Base-by-base conservation (phyloP, 1,140 invertebrate genomes). In the Diabrotica virgifera region DNA sequence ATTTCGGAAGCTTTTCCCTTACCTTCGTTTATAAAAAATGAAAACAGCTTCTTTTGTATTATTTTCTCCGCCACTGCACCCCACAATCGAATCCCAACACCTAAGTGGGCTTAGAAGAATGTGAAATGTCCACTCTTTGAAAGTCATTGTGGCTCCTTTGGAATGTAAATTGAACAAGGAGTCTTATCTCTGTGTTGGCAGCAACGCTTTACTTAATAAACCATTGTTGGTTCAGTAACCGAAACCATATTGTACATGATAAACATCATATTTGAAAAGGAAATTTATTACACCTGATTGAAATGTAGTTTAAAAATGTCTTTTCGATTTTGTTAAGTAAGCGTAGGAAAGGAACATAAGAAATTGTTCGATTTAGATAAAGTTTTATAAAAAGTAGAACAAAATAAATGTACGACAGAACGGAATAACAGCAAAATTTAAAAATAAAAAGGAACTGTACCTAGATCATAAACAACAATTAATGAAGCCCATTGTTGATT, bases 141-240 rank as follows among this genome's bases (percentile, higher is more conserved):
- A 52, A 71, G 65, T 71, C 71, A 74, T 72, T 75, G 70, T 74
- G 64, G 68, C 63, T 71, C 66, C 65, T 72, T 75, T 71, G 71
- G 74, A 75, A 75, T 75, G 72, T 74, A 75, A 75, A 75, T 75
- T 75, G 74, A 75, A 75, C 71, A 69, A 69, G 40, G n/a, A 46
- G 72, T 72, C 74, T 75, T 74, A 75, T 75, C 40, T 46, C 74
- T 74, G 61, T 58, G 64, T 40, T 70, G 71, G 66, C 68, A 74
- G 71, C 71, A 70, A 69, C 68, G 70, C 72, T 72, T 70, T 69
- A 76, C 73, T 76, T 46, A 74, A 76, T 76, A 76, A 74, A 76
- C 72, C 74, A 76, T 76, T 76, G 74, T 76, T 75, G 58, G 66
- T 64, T 70, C 70, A 65, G 72, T 75, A 75, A 75, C 71, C 68